phyloP scores from a whole-genome alignment of 1,140 invertebrate species.

The Bombyx mandarina region DNA sequence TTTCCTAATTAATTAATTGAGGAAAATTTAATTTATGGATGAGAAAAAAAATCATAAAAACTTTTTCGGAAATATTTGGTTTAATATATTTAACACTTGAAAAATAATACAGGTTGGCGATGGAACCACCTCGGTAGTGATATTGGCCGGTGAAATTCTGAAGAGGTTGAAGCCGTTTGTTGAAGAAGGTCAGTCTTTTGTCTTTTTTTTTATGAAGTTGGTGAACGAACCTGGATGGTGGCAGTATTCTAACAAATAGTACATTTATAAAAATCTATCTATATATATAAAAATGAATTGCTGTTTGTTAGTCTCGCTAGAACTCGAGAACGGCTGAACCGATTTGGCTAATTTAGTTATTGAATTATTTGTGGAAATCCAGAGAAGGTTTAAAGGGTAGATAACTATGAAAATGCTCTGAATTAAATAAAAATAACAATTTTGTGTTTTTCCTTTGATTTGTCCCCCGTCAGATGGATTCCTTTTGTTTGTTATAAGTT shows the following conservation, averaged over 20 bases:
- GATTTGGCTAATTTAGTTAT: too few relatives aligned
- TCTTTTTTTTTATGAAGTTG: neutral
- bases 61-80: neutral
- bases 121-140: constrained; percentile 96
- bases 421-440: too few relatives aligned
- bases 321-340: too few relatives aligned
- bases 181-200: constrained; percentile 81
- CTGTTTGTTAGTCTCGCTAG: neutral
- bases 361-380: too few relatives aligned
- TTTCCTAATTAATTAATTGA: constrained; percentile 32
- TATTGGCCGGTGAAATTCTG: constrained; percentile 95
- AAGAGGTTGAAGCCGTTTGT: constrained; percentile 96
- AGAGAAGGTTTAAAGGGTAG: too few relatives aligned
- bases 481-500: too few relatives aligned
- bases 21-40: constrained; percentile 21
- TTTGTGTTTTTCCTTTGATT: too few relatives aligned
- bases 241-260: neutral
- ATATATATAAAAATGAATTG: neutral
- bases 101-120: constrained; percentile 86
- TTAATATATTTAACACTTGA: neutral
- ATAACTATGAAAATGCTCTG: too few relatives aligned
- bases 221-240: neutral
- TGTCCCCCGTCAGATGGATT: too few relatives aligned
- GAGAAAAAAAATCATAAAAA: constrained; percentile 9
- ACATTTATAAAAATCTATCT: too few relatives aligned